phyloP scores from a whole-genome alignment of 2,797 vertebrate genomes.

The Luscinia megarhynchos region DNA sequence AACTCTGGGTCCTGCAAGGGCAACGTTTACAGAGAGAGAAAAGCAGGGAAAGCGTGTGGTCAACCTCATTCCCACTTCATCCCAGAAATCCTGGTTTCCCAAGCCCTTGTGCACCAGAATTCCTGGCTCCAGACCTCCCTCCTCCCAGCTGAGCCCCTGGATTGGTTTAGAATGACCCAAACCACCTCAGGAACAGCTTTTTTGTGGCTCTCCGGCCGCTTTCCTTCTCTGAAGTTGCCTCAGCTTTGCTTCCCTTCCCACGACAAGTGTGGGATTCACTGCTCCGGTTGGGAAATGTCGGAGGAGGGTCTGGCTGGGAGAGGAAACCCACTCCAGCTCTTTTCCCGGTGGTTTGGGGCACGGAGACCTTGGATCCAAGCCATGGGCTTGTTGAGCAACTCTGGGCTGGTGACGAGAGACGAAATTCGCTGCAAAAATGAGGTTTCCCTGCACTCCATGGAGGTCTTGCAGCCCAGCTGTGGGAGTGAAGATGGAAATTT shows the following conservation, averaged over 20 bases:
- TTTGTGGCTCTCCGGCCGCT: neutral
- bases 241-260: neutral
- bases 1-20: neutral
- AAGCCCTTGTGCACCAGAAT: neutral
- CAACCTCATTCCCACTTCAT: neutral
- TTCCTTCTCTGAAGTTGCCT: neutral
- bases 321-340: neutral
- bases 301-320: neutral
- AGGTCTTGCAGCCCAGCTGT: neutral
- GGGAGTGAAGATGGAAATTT: neutral
- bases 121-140: neutral
- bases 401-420: neutral
- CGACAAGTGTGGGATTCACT: neutral
- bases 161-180: neutral
- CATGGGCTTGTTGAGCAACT: neutral
- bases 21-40: neutral
- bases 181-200: neutral
- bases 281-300: neutral
- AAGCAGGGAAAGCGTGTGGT: rapidly evolving
- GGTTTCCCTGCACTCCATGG: neutral
- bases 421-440: neutral
- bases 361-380: neutral
- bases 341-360: neutral
- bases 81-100: neutral
- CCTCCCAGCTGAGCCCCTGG: neutral